Base-by-base conservation (phyloP, 2,113 vertebrate species). In the Centropus unirufus region DNA sequence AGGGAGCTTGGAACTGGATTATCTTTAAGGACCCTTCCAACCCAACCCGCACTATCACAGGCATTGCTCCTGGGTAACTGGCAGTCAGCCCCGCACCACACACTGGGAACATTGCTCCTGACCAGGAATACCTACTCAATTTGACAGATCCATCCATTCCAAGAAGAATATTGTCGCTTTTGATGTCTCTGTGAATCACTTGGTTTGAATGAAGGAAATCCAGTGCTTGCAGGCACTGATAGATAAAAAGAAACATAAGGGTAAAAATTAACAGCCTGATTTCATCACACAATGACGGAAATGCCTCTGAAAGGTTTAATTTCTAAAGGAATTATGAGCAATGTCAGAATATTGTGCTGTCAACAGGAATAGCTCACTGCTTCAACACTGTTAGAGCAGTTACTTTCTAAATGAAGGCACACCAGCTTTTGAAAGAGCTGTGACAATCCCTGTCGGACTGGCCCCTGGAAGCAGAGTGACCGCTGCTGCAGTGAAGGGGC, bases 61-160 rank as follows among this genome's bases (percentile, higher is more conserved):
- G 32, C 42, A 74, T 3, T 29, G 3, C 27, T 47, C 61, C 1
- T 34, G 42, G 69, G 78, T 24, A 86, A 47, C 9, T 39, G 68
- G 23, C 39, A 9, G 5, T 26, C 30, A 36, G 52, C 49, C 46
- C 44, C 76, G 32, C 46, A 39, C 23, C 66, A 40, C 51, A 36
- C 6, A 30, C 52, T 58, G 82, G 24, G 39, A 90, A 72, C 0
- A 18, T 83, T 14, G 68, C 3, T 19, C 74, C 52, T 59, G 22
- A 66, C 76, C 69, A 54, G 51, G 80, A 92, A 97, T 73, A 98
- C 99, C 94, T 97, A 99, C 99, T 99, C 94, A 99, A 96, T 97
- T 99, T 99, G 93, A 99, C 99, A 42, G 99, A 99, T 94, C 99
- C 99, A 0, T 99, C 99, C 99, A 99, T 99, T 36, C 99, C 99